Evolutionary conservation across 92 coral and sea anemone species (phyloP), one percentile per base, ranked within the genome.

Genomic region (Montipora capitata): DNA sequence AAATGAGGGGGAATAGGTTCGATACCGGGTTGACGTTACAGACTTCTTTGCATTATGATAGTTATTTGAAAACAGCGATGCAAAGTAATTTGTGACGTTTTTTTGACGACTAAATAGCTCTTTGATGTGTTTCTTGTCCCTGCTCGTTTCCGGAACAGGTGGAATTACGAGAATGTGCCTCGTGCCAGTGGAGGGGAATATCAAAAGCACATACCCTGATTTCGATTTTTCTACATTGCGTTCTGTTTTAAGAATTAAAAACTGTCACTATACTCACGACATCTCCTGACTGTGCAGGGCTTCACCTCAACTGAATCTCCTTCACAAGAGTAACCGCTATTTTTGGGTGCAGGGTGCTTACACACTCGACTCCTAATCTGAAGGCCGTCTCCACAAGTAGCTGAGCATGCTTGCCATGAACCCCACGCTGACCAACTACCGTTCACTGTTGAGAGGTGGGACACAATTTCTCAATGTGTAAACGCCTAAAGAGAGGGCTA

Each of bases 401-500:
- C 96, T 1, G 99, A 95, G 88, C 99, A 97, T 75, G 99, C 94
- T 35, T 96, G 97, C 99, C 99, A 97, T 2, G 98, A 91, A 16
- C 90, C 85, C 99, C 99, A 97, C 58, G 94, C 91, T 54, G 97
- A 94, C 99, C 99, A 97, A 18, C 95, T 94, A 27, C 99, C 99
- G 80, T 97, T 94, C 48, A 92, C 99, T 97, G 89, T n/a, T 8
- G 27, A 54, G 9, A 51, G 5, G 52, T 15, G 40, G 2, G 6
- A 8, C 4, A 68, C 13, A 63, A 16, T 4, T 5, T 3, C 20
- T 8, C 43, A 7, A 16, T 27, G 35, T 27, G 35, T 27, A 27
- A 27, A 27, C 35, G 35, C 35, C 35, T 27, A 27, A 27, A 27
- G 35, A 27, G 35, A 27, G 52, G 35, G 35, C 51, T 45, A 45